Conservation (phyloP, 1,140 invertebrate species). For the Cyclina sinensis region DNA sequence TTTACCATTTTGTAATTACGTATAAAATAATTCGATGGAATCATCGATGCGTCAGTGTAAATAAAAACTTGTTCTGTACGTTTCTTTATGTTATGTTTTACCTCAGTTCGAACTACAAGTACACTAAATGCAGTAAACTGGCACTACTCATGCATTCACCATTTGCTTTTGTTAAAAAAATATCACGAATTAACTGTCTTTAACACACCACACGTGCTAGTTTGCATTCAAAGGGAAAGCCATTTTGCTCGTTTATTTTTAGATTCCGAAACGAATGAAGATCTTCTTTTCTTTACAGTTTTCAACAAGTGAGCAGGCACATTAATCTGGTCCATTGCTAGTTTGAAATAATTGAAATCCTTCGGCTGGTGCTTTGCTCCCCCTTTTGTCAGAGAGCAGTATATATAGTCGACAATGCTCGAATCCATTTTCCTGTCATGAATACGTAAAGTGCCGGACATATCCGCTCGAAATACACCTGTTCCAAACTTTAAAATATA, state of each 20-base stretch:
- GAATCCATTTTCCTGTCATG: slow-evolving; percentile 2
- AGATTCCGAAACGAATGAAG: not conserved
- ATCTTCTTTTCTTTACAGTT: not conserved
- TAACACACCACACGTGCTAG: too few relatives aligned
- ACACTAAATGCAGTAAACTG: too few relatives aligned
- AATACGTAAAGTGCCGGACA: not conserved
- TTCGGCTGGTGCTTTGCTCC: not conserved
- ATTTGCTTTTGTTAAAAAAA: too few relatives aligned
- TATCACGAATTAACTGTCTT: too few relatives aligned
- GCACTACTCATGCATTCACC: too few relatives aligned
- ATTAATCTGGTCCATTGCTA: not conserved
- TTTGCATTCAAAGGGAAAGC: not conserved
- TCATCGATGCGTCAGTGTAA: too few relatives aligned
- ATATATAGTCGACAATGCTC: not conserved
- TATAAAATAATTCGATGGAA: too few relatives aligned
- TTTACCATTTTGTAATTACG: too few relatives aligned
- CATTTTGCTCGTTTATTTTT: not conserved
- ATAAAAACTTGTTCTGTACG: too few relatives aligned
- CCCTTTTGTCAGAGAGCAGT: not conserved
- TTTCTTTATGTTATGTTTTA: too few relatives aligned
- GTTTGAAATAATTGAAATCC: not conserved
- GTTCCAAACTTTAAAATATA: not conserved
- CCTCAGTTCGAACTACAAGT: too few relatives aligned
- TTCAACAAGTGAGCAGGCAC: not conserved
- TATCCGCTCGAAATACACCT: not conserved